Percentiles rank a stretch among this genome's conserved stretches.
These are phyloP conservation scores for Doris montereyensis DNA, from an alignment of 2,888 invertebrate species.

Conservation along the genomic window DNA sequence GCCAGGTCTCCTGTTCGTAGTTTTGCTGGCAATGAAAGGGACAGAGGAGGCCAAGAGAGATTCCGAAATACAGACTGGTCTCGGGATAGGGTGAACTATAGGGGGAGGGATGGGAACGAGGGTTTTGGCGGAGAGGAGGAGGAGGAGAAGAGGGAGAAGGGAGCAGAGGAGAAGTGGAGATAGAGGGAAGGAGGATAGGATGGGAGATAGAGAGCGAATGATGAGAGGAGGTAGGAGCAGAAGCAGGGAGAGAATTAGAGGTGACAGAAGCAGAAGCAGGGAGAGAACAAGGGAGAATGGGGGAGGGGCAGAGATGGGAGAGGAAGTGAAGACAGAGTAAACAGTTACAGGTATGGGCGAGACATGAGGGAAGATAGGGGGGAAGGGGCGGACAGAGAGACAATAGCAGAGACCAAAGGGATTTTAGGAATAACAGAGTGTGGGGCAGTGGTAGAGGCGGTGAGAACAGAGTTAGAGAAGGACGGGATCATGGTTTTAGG, in stretches of 20 bases:
- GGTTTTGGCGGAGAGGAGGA: background rate
- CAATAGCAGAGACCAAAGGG: background rate
- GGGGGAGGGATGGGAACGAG: background rate
- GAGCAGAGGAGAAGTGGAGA: background rate
- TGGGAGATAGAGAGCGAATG: background rate
- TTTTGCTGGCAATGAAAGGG: background rate
- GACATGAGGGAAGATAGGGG: slow-evolving; percentile 7
- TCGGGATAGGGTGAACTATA: no score
- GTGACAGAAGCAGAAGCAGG: no score
- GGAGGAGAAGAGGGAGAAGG: background rate
- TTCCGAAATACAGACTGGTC: background rate
- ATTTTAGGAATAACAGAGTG: background rate
- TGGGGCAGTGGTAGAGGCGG: background rate
- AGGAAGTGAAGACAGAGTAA: background rate
- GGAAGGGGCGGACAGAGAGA: background rate
- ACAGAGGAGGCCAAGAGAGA: slow-evolving; percentile 1
- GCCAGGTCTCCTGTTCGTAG: slow-evolving; percentile 14
- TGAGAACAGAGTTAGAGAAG: background rate
- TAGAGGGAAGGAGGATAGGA: background rate
- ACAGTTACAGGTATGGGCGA: background rate
- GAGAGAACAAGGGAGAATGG: background rate
- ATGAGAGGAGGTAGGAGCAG: slow-evolving; percentile 20
- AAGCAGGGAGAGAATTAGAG: background rate
- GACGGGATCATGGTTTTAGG: slow-evolving; percentile 3
- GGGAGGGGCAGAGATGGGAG: slow-evolving; percentile 4